Percentiles rank a stretch among this genome's conserved stretches.
Evolutionary conservation across 2,113 vertebrate genomes (phyloP).

Genomic region (Upupa epops): DNA sequence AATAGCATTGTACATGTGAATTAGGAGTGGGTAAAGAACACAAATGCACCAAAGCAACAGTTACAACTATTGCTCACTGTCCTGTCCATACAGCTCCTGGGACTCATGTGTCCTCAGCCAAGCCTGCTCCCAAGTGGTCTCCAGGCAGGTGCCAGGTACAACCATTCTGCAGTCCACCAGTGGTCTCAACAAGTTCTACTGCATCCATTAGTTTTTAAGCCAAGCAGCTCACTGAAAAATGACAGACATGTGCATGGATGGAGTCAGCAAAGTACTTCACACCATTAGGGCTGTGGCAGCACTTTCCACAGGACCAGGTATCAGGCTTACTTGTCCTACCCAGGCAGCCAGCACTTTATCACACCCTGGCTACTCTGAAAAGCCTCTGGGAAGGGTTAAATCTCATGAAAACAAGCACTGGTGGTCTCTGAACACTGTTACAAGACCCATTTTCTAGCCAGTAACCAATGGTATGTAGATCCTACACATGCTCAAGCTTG

Average conservation of each 20-base stretch:
- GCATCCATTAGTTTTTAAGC: neutral
- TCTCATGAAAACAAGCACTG: neutral
- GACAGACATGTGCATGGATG: no score
- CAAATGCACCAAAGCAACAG: neutral
- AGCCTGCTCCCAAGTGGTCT: neutral
- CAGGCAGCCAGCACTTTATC: neutral
- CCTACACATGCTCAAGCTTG: neutral
- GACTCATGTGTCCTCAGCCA: neutral
- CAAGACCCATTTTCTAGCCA: neutral
- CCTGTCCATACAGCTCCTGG: neutral
- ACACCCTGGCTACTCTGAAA: neutral
- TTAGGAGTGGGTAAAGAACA: neutral
- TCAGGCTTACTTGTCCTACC: neutral
- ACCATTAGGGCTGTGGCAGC: rapidly evolving
- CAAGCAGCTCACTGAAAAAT: neutral
- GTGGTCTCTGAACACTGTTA: rapidly evolving
- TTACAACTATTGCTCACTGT: neutral
- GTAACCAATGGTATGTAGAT: neutral
- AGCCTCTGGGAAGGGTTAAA: neutral
- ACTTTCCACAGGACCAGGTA: neutral
- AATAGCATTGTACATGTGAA: neutral
- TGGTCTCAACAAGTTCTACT: neutral
- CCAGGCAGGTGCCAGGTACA: neutral
- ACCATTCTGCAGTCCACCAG: neutral
- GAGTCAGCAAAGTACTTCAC: neutral